phyloP scores from a whole-genome alignment of 2,797 vertebrate genomes.

The Sternotherus odoratus region DNA sequence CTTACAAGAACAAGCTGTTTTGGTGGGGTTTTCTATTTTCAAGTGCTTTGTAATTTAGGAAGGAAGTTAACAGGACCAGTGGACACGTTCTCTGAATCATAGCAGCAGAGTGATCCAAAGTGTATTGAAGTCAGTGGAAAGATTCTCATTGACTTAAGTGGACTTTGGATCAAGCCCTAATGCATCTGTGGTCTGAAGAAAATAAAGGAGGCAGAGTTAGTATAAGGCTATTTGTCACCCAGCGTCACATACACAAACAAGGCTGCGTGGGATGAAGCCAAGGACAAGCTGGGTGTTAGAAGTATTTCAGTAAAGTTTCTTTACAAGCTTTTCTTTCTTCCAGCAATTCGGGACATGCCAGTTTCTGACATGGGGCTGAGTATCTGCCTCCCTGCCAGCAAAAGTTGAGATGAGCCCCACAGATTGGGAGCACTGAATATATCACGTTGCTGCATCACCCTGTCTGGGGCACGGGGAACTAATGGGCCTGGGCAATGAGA shows the following conservation, averaged over 20 bases:
- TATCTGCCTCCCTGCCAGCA: slow-evolving; percentile 27
- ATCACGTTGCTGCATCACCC: background rate
- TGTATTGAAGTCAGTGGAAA: background rate
- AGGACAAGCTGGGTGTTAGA: slow-evolving; percentile 43
- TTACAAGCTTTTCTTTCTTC: slow-evolving; percentile 39
- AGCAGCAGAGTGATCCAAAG: background rate
- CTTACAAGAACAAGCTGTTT: background rate
- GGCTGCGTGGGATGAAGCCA: slow-evolving; percentile 13
- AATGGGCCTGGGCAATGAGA: slow-evolving; percentile 11
- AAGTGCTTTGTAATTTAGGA: background rate
- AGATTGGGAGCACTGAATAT: background rate
- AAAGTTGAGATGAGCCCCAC: background rate
- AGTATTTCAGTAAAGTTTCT: background rate
- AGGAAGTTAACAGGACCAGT: background rate
- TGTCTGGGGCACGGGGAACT: background rate
- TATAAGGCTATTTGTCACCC: background rate
- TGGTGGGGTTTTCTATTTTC: background rate
- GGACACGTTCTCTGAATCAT: background rate
- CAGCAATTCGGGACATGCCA: slow-evolving; percentile 15
- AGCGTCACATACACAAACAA: slow-evolving; percentile 26
- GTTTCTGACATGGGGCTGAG: slow-evolving; percentile 32
- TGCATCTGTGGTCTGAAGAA: slow-evolving; percentile 1
- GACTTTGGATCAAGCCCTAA: slow-evolving; percentile 18
- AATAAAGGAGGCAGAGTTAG: slow-evolving; percentile 1
- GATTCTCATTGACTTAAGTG: background rate